Conservation (phyloP, 2,888 invertebrate genomes). For the Lapara coniferarum region DNA sequence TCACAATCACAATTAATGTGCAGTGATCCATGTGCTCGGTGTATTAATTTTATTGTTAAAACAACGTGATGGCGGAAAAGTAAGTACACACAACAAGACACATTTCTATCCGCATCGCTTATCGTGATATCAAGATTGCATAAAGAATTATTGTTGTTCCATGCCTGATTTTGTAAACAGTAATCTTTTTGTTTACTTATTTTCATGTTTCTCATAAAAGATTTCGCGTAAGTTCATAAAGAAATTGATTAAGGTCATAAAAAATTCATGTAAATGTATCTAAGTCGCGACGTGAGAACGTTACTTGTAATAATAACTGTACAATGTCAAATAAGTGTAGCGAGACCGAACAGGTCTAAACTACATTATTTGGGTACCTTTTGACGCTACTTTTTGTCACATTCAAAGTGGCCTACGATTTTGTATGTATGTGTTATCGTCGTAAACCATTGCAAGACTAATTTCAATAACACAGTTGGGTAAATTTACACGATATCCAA, state of each 20-base stretch:
- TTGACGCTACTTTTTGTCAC: no score
- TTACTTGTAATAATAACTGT: slow-evolving; percentile 28
- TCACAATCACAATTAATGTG: slow-evolving; percentile 59
- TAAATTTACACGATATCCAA: no score
- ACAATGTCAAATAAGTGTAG: slow-evolving; percentile 32
- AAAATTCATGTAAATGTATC: slow-evolving; percentile 19
- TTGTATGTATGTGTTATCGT: no score
- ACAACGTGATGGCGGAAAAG: slow-evolving; percentile 75
- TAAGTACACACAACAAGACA: slow-evolving; percentile 54
- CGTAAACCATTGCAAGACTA: no score
- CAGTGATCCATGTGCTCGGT: slow-evolving; percentile 67
- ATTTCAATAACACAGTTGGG: no score
- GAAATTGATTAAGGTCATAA: slow-evolving; percentile 14
- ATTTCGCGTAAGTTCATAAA: background rate
- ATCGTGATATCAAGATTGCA: slow-evolving; percentile 54
- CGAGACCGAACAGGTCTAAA: background rate
- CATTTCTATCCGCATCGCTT: slow-evolving; percentile 38
- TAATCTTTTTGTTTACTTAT: slow-evolving; percentile 24
- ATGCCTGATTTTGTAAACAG: slow-evolving; percentile 28
- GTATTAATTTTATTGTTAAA: slow-evolving; percentile 51
- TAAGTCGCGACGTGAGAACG: background rate
- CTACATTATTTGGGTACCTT: background rate
- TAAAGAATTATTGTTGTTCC: slow-evolving; percentile 26
- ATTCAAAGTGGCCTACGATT: background rate
- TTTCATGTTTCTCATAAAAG: background rate